Evolutionary conservation across 2,113 vertebrate genomes (phyloP).

Genomic region (Athene cunicularia): DNA sequence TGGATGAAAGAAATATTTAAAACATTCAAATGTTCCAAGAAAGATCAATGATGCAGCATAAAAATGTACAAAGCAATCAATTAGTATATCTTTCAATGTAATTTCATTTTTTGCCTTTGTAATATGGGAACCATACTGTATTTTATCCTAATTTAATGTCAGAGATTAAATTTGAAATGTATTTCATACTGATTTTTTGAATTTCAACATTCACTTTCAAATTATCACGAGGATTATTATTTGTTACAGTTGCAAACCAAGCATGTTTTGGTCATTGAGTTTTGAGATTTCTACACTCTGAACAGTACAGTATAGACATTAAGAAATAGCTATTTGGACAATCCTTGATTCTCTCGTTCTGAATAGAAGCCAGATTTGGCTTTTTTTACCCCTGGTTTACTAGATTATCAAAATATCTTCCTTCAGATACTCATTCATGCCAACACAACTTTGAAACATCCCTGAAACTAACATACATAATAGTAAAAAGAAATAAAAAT

Average conservation of each 20-base stretch:
- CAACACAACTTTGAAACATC: not conserved
- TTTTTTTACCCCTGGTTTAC: not conserved
- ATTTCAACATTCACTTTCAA: not conserved
- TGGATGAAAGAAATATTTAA: slow-evolving; percentile 71
- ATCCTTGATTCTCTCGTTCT: not conserved
- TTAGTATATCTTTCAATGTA: slow-evolving; percentile 58
- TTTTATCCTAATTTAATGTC: slow-evolving; percentile 12
- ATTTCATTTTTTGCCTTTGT: slow-evolving; percentile 20
- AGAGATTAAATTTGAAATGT: slow-evolving; percentile 21
- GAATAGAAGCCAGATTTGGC: not conserved
- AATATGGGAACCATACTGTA: slow-evolving; percentile 1
- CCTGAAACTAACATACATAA: not conserved
- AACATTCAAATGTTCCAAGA: slow-evolving; percentile 68
- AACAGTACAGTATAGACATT: not conserved
- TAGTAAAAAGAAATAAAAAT: not conserved
- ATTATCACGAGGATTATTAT: not conserved
- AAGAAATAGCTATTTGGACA: not conserved
- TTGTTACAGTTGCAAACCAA: not conserved
- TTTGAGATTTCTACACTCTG: not conserved
- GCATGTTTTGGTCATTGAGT: not conserved
- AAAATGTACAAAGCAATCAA: slow-evolving; percentile 72
- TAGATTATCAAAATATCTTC: not conserved
- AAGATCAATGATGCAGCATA: slow-evolving; percentile 67
- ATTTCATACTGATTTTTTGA: not conserved
- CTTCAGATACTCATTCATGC: not conserved